These are phyloP conservation scores for Pelvicachromis taeniatus DNA, from an alignment of 2,113 vertebrate genomes.

Conservation along the genomic window DNA sequence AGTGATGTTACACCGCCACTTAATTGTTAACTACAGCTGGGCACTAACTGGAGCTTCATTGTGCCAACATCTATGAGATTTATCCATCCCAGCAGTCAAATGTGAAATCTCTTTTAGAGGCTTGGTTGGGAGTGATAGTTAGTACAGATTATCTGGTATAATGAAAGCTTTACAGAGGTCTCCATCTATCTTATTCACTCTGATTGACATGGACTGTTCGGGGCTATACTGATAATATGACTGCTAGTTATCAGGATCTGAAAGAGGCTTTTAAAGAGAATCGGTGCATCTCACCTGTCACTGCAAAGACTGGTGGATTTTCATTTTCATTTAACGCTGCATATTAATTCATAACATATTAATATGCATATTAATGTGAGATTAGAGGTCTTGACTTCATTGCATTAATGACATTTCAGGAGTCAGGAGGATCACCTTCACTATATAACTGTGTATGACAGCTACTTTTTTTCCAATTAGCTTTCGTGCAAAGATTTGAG, in stretches of 20 bases:
- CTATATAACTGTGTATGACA: not conserved
- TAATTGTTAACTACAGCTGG: slow-evolving; percentile 6
- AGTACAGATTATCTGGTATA: slow-evolving; percentile 34
- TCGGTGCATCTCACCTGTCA: slow-evolving; percentile 13
- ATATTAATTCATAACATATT: not conserved
- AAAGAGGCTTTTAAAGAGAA: not conserved
- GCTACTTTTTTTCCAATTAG: not conserved
- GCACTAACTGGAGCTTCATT: not conserved
- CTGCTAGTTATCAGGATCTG: not conserved
- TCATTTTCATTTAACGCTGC: not conserved
- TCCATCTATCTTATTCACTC: slow-evolving; percentile 47
- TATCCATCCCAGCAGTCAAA: slow-evolving; percentile 24
- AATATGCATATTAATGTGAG: slow-evolving; percentile 4
- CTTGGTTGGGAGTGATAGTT: slow-evolving; percentile 10
- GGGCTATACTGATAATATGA: slow-evolving; percentile 15
- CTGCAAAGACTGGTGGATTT: not conserved
- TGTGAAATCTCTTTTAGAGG: slow-evolving; percentile 9
- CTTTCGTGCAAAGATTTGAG: not conserved
- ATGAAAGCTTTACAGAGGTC: slow-evolving; percentile 45
- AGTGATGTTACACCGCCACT: not conserved
- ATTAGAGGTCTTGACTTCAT: slow-evolving; percentile 13
- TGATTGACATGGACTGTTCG: slow-evolving; percentile 33
- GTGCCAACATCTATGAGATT: not conserved
- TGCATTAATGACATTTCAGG: not conserved
- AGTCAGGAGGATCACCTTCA: slow-evolving; percentile 7